Evolutionary conservation across 2,888 invertebrate species (phyloP).

Genomic region (Aproaerema taeniolella): DNA sequence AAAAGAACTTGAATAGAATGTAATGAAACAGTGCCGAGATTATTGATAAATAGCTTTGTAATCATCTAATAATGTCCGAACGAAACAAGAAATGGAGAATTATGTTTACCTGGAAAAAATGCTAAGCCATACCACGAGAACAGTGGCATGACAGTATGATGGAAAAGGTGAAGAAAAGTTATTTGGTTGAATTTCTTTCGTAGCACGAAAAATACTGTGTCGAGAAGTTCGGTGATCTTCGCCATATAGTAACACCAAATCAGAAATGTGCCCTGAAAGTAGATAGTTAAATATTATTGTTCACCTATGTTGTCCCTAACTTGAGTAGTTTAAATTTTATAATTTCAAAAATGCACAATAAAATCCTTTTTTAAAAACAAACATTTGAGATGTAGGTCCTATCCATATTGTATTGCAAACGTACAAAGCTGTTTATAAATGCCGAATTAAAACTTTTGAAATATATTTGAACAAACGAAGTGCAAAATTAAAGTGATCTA

Average conservation of each 20-base stretch:
- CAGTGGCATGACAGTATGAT: conserved; percentile 88
- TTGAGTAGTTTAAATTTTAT: too few relatives aligned
- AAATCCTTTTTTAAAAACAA: not conserved
- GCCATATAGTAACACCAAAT: not conserved
- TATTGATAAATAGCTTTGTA: not conserved
- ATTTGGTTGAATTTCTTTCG: conserved; percentile 94
- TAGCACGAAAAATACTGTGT: conserved; percentile 46
- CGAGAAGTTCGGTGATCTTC: not conserved
- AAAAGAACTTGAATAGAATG: not conserved
- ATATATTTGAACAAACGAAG: too few relatives aligned
- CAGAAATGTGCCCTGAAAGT: not conserved
- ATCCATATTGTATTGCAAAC: not conserved
- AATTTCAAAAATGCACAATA: not conserved
- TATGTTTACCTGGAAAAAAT: conserved; percentile 81
- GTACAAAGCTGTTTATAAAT: not conserved
- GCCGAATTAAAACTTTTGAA: not conserved
- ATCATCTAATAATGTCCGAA: not conserved
- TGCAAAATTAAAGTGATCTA: too few relatives aligned
- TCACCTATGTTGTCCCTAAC: too few relatives aligned
- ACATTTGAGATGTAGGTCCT: not conserved
- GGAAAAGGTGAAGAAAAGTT: conserved; percentile 92
- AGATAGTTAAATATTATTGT: too few relatives aligned
- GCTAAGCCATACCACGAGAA: conserved; percentile 88
- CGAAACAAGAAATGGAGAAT: not conserved
- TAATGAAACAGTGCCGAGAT: not conserved